Base-by-base conservation (phyloP, 2,113 vertebrate genomes). In the Ascaphus truei region DNA sequence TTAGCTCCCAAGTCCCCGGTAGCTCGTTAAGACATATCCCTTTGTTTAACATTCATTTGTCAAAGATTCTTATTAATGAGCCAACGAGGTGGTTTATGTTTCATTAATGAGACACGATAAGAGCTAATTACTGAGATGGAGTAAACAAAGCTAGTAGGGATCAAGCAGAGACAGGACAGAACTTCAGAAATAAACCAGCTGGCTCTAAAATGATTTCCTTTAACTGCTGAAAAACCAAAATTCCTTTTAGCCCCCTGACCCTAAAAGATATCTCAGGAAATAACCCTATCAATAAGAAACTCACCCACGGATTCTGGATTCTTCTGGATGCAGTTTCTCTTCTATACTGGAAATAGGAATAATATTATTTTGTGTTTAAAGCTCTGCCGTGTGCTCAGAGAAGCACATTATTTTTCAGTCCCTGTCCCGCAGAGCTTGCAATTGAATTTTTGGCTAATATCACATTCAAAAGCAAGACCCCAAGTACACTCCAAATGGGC, bases 51-150 rank as follows among this genome's bases (percentile, higher is more conserved):
- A 83, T 88, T 83, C 80, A 76, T 85, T 84, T 89, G 85, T 89
- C 85, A 89, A 84, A 79, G 65, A 47, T 81, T 84, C 55, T 87
- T 83, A 89, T 80, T 86, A 91, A 88, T 84, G 83, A 86, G 59
- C 75, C 78, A 71, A 76, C 80, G 83, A 84, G 81, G 83, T 84
- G 81, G 86, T 88, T 89, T 90, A 88, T 88, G 84, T 90, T 90
- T 86, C 84, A 87, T 92, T 90, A 91, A 90, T 85, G 86, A 88
- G 84, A 76, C 79, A 69, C 73, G 88, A 89, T 88, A 89, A 79
- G 86, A 80, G 83, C 83, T 89, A 90, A 92, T 89, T 90, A 85
- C 81, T 80, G 73, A 85, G 79, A 74, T 85, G 81, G 75, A 72
- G 13, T 89, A 87, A 90, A 90, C 83, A 90, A 66, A 78, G 82